Conservation (phyloP, 2,888 invertebrate species). For the Netelia fuscicornis region DNA sequence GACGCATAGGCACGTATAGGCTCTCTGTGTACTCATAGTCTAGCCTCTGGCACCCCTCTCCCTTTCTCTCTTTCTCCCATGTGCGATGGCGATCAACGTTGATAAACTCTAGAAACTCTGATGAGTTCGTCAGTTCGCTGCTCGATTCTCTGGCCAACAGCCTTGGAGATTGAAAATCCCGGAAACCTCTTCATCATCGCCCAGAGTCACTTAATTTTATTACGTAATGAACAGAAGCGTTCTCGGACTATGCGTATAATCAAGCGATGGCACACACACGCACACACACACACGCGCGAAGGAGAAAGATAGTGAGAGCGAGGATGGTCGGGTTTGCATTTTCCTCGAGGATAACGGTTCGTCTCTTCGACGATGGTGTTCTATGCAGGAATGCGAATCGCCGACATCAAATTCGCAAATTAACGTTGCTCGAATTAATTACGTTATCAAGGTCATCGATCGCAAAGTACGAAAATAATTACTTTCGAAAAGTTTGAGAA, state of each 20-base stretch:
- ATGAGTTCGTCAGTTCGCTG: conserved; percentile 41
- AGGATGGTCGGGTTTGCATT: neutral
- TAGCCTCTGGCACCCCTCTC: conserved; percentile 36
- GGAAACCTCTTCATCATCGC: conserved; percentile 18
- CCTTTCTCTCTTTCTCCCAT: neutral
- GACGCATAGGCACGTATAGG: conserved; percentile 1
- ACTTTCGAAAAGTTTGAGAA: too few relatives aligned
- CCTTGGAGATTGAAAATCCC: conserved; percentile 39
- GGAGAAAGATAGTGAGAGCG: conserved; percentile 3
- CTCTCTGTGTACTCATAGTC: conserved; percentile 22
- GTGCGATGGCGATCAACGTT: conserved; percentile 38
- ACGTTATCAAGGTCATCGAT: too few relatives aligned
- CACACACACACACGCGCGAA: neutral
- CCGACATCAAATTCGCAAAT: too few relatives aligned
- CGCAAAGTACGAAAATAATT: too few relatives aligned
- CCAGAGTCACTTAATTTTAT: conserved; percentile 42
- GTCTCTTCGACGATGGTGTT: neutral
- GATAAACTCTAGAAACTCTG: conserved; percentile 55
- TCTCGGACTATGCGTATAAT: neutral
- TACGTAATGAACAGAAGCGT: neutral
- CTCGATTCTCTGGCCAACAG: conserved; percentile 34
- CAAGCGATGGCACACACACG: too few relatives aligned
- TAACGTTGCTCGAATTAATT: too few relatives aligned
- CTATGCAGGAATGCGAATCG: neutral
- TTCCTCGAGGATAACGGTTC: neutral